Percentiles rank a stretch among this genome's conserved stretches.
Conservation (phyloP, 2,797 vertebrate genomes). For the Zalophus californianus region DNA sequence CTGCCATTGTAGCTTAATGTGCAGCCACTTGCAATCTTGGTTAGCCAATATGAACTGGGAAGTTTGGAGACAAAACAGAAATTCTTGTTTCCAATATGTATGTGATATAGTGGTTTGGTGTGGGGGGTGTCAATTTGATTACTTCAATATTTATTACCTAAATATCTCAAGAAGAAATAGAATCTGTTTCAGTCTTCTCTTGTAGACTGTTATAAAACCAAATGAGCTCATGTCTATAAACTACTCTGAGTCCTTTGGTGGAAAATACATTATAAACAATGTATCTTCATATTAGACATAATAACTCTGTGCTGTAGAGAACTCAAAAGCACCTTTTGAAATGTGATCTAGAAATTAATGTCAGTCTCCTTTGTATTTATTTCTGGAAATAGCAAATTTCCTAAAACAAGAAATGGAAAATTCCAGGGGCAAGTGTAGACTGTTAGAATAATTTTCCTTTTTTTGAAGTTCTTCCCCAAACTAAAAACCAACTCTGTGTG, state of each 20-base stretch:
- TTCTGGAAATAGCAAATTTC: conserved; percentile 52
- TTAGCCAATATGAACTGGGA: conserved; percentile 17
- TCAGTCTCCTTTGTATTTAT: conserved; percentile 9
- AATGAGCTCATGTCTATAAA: conserved; percentile 67
- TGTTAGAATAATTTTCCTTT: conserved; percentile 34
- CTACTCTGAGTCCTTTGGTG: conserved; percentile 7
- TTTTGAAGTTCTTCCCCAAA: conserved; percentile 43
- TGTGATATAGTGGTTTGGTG: neutral
- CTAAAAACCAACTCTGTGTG: neutral
- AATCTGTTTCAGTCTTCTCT: conserved; percentile 38
- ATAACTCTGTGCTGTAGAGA: conserved; percentile 37
- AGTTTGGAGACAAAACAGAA: neutral
- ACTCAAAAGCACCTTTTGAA: conserved; percentile 35
- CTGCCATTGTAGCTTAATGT: neutral
- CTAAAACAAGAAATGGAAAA: conserved; percentile 45
- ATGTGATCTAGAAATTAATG: conserved; percentile 6
- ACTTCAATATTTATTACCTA: conserved; percentile 49
- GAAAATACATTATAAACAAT: conserved; percentile 45
- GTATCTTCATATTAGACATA: neutral
- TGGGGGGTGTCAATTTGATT: neutral
- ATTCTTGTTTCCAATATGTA: neutral
- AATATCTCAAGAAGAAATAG: conserved; percentile 59
- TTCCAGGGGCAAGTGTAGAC: neutral
- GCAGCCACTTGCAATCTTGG: neutral
- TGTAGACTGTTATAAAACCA: conserved; percentile 41